Base-by-base conservation (phyloP, 2,113 vertebrate species). In the Corapipo altera region DNA sequence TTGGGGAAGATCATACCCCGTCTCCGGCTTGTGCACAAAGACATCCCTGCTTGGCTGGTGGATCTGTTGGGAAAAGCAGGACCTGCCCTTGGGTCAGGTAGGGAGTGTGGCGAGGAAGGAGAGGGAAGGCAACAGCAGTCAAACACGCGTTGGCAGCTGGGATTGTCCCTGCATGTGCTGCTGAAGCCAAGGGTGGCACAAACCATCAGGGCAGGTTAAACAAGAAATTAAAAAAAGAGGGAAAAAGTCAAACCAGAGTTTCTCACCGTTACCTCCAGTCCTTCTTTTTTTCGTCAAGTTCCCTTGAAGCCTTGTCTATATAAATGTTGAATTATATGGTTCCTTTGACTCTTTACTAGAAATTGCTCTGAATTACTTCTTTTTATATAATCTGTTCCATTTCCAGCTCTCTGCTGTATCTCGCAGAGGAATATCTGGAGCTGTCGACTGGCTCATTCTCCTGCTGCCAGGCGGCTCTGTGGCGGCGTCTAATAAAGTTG, bases 321-420 rank as follows among this genome's bases (percentile, higher is more conserved):
- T 92, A 92, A 91, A 93, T 48, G 93, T 85, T 95, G 95, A 93
- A 95, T 96, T 92, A 91, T 88, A 83, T 89, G 81, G 84, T 71
- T 92, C 93, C 93, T 96, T 89, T 92, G 92, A 43, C 91, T 86
- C 92, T 93, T 93, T 83, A 79, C 92, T 71, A 94, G 90, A 79
- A 97, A 95, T 88, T 79, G 93, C 94, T 95, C 90, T 73, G 92
- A 89, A 96, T 91, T 91, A 85, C 86, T 73, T 88, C 93, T 94
- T 82, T 91, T 65, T 72, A 61, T 95, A 32, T 89, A 85, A 93
- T 88, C 92, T 90, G 84, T 91, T 96, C 64, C 92, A 46, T 96
- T 96, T 85, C 96, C 93, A 96, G 89, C 65, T 13, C 94, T 86
- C 62, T 52, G 90, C 88, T 9, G 6, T 87, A 66, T 89, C 95